phyloP scores from a whole-genome alignment of 2,888 invertebrate genomes.

The Nymphalis polychloros region DNA sequence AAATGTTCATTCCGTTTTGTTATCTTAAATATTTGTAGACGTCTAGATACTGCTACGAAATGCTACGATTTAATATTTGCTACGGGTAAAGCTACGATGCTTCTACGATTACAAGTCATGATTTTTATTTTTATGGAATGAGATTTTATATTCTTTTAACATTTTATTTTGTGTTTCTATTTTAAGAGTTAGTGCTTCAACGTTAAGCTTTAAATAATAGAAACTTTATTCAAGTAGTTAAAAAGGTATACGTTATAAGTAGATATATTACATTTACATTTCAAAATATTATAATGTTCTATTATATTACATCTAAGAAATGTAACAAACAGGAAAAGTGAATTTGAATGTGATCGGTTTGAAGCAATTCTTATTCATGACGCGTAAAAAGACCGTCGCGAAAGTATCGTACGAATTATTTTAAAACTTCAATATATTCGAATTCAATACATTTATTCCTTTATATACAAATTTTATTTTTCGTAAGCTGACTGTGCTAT shows the following conservation, averaged over 20 bases:
- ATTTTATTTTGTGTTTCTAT: neutral
- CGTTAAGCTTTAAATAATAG: too few species aligned
- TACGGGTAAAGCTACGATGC: neutral
- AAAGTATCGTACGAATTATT: conserved; percentile 15
- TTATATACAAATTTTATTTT: conserved; percentile 3
- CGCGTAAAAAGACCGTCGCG: conserved; percentile 28
- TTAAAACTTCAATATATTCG: conserved; percentile 8
- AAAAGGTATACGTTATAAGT: neutral
- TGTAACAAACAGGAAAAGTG: conserved; percentile 14
- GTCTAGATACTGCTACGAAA: conserved; percentile 4
- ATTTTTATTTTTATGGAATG: neutral
- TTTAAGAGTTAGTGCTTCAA: too few species aligned
- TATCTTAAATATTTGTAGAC: neutral
- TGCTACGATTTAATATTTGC: conserved; percentile 14
- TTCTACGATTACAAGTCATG: neutral
- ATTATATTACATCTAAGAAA: neutral
- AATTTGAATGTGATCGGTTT: conserved; percentile 18
- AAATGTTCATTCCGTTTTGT: neutral
- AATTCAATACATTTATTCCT: conserved; percentile 7
- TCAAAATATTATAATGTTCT: neutral
- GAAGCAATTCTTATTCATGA: conserved; percentile 31
- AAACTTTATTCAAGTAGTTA: too few species aligned
- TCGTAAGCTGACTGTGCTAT: neutral
- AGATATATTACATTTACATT: neutral
- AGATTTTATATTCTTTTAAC: neutral